Percentiles rank a stretch among this genome's conserved stretches.
These are phyloP conservation scores for Charadrius vociferus DNA, from an alignment of 2,113 vertebrate genomes.

Conservation along the genomic window DNA sequence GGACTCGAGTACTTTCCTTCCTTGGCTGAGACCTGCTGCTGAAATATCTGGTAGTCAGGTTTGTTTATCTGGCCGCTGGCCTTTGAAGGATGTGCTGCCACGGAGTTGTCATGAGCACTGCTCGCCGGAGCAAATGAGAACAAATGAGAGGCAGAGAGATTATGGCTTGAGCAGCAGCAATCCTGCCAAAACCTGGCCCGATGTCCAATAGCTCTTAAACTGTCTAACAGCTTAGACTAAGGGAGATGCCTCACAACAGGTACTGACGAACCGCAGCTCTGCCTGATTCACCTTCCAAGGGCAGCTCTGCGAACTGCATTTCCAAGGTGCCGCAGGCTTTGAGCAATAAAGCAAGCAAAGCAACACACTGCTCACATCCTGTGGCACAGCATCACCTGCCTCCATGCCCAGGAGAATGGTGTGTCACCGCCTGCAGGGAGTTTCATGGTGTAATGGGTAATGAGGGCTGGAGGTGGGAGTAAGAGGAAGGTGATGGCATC, in stretches of 20 bases:
- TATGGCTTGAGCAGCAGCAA: conserved; percentile 9
- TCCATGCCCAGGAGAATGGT: background rate
- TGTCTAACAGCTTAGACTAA: background rate
- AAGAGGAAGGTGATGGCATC: background rate
- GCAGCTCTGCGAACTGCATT: background rate
- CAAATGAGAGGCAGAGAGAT: conserved; percentile 49
- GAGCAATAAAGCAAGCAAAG: background rate
- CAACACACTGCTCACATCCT: accelerated
- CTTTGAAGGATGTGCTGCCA: conserved; percentile 60
- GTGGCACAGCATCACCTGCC: background rate
- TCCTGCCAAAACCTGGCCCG: background rate
- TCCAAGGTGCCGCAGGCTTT: background rate
- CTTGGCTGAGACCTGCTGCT: background rate
- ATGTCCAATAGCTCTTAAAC: background rate
- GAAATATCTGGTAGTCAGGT: conserved; percentile 6
- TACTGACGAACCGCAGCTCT: background rate
- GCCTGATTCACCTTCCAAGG: conserved; percentile 33
- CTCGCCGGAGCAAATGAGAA: conserved; percentile 52
- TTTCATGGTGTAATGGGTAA: background rate
- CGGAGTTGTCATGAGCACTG: conserved; percentile 16
- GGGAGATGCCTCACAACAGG: conserved; percentile 1
- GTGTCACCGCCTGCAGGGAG: background rate
- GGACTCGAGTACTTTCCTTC: background rate
- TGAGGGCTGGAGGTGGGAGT: background rate
- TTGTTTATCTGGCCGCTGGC: conserved; percentile 33